A percentile compares a stretch with the other conserved stretches of the same genome.
phyloP scores from a whole-genome alignment of 2,113 vertebrate genomes.

The Hassar affinis region DNA sequence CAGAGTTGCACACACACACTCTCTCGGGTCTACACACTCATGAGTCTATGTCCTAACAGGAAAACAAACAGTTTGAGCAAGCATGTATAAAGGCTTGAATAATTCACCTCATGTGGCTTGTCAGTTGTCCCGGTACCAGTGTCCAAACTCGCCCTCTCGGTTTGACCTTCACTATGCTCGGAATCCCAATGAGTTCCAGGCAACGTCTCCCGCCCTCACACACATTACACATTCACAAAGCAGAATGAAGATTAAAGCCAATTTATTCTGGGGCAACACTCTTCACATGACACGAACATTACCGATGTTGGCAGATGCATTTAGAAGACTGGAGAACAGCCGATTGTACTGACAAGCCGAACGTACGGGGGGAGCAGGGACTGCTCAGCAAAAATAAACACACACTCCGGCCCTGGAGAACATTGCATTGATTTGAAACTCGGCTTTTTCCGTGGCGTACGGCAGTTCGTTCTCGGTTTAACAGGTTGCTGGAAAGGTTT shows the following conservation, averaged over 20 bases:
- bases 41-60: slow-evolving; percentile 8
- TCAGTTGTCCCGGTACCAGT: slow-evolving; percentile 16
- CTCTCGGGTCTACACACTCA: slow-evolving; percentile 1
- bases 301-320: slow-evolving; percentile 3
- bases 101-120: slow-evolving; percentile 37
- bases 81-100: slow-evolving; percentile 8
- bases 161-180: slow-evolving; percentile 17
- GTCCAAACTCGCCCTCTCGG: neutral
- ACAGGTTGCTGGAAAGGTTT: neutral
- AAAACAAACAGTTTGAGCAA: slow-evolving; percentile 13
- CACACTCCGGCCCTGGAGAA: slow-evolving; percentile 8
- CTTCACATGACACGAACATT: slow-evolving; percentile 9
- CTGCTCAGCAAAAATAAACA: neutral
- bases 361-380: neutral
- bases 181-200: slow-evolving; percentile 34
- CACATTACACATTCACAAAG: slow-evolving; percentile 3
- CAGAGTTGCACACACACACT: neutral
- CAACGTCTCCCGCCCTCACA: neutral
- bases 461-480: no score
- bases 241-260: slow-evolving; percentile 22
- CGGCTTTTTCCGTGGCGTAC: no score
- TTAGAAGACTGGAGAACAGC: slow-evolving; percentile 13
- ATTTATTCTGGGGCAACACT: slow-evolving; percentile 1
- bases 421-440: neutral
- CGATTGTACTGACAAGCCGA: neutral